phyloP scores from a whole-genome alignment of 2,797 vertebrate species.

The Linurgus olivaceus region DNA sequence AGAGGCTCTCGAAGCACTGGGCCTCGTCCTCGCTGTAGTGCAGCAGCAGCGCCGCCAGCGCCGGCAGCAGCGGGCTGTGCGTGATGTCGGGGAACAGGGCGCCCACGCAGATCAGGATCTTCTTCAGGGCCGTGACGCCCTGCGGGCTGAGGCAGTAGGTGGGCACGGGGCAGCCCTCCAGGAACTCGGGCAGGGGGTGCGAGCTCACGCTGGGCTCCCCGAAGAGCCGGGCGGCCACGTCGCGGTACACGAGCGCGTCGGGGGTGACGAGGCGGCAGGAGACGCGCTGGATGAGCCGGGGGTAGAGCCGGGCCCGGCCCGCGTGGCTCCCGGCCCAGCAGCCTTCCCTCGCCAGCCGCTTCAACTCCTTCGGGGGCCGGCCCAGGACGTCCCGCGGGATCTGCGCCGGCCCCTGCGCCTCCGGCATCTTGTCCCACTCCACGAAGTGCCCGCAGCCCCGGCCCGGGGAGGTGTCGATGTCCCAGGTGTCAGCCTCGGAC shows the following conservation, averaged over 20 bases:
- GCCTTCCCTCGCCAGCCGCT: slow-evolving; percentile 81
- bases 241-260: slow-evolving; percentile 75
- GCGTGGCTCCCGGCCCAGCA: slow-evolving; percentile 80
- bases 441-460: slow-evolving; percentile 83
- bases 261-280: slow-evolving; percentile 70
- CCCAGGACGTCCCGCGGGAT: slow-evolving; percentile 69
- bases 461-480: slow-evolving; percentile 72
- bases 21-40: slow-evolving; percentile 87
- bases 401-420: slow-evolving; percentile 54
- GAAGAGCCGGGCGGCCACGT: slow-evolving; percentile 76
- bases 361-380: slow-evolving; percentile 75
- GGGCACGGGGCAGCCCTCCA: slow-evolving; percentile 82
- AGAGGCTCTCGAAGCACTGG: slow-evolving; percentile 84
- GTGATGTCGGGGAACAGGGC: slow-evolving; percentile 82
- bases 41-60: slow-evolving; percentile 83
- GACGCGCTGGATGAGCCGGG: slow-evolving; percentile 82
- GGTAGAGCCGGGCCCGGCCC: slow-evolving; percentile 82
- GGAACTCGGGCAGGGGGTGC: slow-evolving; percentile 83
- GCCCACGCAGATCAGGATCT: slow-evolving; percentile 82
- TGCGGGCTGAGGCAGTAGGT: slow-evolving; percentile 84
- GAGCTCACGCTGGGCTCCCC: slow-evolving; percentile 74
- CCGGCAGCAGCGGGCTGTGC: slow-evolving; percentile 84
- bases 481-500: slow-evolving; percentile 79
- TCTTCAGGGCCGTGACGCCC: slow-evolving; percentile 82
- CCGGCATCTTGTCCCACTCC: slow-evolving; percentile 83